A percentile compares a stretch with the other conserved stretches of the same genome.
Conservation (phyloP, 2,888 invertebrate species). For the Callyntrura guangdongensis region DNA sequence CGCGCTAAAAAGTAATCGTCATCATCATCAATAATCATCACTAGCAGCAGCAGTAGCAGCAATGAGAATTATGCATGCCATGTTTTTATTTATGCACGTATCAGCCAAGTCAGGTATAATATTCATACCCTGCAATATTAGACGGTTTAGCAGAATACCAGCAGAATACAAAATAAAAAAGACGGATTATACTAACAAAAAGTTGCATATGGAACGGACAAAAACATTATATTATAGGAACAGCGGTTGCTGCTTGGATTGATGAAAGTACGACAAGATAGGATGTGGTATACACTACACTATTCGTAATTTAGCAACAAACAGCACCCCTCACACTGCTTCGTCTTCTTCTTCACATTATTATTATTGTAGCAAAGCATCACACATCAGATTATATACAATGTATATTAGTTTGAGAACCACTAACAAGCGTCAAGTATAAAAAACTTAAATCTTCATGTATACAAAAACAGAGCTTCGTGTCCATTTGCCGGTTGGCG, state of each 20-base stretch:
- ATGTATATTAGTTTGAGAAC: too few species aligned
- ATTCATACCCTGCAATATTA: slow-evolving; percentile 55
- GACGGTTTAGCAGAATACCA: slow-evolving; percentile 48
- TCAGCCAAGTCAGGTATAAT: slow-evolving; percentile 41
- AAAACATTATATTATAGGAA: background rate
- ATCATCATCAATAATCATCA: slow-evolving; percentile 20
- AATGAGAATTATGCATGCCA: slow-evolving; percentile 41
- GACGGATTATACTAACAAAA: slow-evolving; percentile 51
- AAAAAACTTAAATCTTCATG: too few species aligned
- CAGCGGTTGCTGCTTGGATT: background rate
- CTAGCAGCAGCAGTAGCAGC: background rate
- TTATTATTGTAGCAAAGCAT: too few species aligned
- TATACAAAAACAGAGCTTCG: too few species aligned
- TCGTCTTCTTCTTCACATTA: background rate
- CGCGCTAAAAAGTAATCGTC: slow-evolving; percentile 48
- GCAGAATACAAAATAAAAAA: slow-evolving; percentile 38
- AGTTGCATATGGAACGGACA: slow-evolving; percentile 31
- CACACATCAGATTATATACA: too few species aligned
- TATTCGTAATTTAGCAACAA: background rate
- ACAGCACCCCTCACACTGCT: background rate
- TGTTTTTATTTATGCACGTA: slow-evolving; percentile 49
- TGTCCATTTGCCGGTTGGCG: too few species aligned
- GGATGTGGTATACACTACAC: background rate
- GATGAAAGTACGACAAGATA: background rate
- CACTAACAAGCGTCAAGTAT: too few species aligned